phyloP scores from a whole-genome alignment of 1,140 invertebrate species.

The Lasioglossum albipes region DNA sequence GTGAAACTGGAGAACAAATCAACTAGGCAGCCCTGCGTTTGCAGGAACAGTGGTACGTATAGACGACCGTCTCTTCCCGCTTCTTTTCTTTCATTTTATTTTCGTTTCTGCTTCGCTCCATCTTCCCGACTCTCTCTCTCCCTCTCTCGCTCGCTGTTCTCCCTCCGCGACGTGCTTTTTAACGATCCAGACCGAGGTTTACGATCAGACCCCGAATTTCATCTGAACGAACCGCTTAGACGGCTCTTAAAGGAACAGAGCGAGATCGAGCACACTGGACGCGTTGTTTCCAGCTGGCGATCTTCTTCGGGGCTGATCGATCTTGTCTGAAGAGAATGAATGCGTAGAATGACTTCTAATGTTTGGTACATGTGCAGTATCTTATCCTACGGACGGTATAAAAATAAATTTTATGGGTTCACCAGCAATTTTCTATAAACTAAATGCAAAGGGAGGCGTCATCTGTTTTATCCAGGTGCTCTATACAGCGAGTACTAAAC shows the following conservation, averaged over 20 bases:
- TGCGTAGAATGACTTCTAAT: no score
- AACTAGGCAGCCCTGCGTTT: constrained; percentile 72
- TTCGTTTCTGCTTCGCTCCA: neutral
- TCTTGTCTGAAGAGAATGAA: no score
- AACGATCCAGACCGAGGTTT: constrained; percentile 5
- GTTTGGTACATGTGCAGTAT: no score
- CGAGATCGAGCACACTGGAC: neutral
- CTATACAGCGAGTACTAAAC: no score
- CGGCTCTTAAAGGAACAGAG: neutral
- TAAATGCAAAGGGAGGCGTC: no score
- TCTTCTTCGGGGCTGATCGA: no score
- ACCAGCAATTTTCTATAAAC: no score
- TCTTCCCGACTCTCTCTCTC: neutral
- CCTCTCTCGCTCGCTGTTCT: no score
- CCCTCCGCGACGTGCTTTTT: neutral
- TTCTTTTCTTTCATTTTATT: neutral
- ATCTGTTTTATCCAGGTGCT: no score
- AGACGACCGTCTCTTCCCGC: neutral
- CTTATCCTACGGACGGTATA: no score
- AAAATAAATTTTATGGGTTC: no score
- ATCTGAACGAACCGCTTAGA: neutral
- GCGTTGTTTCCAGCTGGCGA: no score
- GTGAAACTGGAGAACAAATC: constrained; percentile 77
- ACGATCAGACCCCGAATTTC: neutral
- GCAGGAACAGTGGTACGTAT: constrained; percentile 72